phyloP scores from a whole-genome alignment of 2,888 invertebrate genomes.

The Acleris laterana region DNA sequence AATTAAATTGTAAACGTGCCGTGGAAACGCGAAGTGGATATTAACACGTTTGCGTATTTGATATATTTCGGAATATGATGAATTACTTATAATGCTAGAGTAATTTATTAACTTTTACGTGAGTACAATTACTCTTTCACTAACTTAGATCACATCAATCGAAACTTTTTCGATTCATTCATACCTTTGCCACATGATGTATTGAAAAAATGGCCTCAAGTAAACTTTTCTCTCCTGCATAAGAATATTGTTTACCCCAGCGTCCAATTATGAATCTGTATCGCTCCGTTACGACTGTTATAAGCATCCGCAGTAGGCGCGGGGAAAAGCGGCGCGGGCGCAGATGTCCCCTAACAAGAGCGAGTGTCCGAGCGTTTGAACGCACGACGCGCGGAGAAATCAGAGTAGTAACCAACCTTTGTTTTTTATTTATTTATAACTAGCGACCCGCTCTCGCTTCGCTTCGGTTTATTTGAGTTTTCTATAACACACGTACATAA shows the following conservation, averaged over 20 bases:
- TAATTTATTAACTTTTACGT: background rate
- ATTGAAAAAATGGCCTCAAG: too few species aligned
- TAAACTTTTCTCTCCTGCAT: constrained; percentile 5
- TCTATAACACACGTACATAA: too few species aligned
- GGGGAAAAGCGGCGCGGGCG: constrained; percentile 65
- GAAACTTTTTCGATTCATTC: too few species aligned
- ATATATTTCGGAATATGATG: constrained; percentile 5
- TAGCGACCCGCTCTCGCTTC: too few species aligned
- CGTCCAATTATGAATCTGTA: constrained; percentile 37
- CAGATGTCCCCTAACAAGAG: constrained; percentile 71
- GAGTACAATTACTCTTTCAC: too few species aligned
- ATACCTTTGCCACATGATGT: too few species aligned
- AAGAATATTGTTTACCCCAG: constrained; percentile 1
- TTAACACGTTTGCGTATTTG: background rate
- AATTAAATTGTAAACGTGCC: constrained; percentile 25
- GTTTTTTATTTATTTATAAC: too few species aligned
- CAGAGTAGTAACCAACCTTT: constrained; percentile 60
- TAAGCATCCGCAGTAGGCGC: constrained; percentile 39
- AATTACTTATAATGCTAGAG: background rate
- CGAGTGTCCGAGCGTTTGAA: constrained; percentile 67
- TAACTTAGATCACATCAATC: too few species aligned
- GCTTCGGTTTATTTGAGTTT: too few species aligned
- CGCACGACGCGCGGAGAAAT: constrained; percentile 67
- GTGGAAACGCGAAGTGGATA: constrained; percentile 9
- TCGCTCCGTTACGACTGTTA: constrained; percentile 24